These are phyloP conservation scores for Catostylus mosaicus DNA, from an alignment of 30 jellyfish, hydroid and myxozoan genomes.

Conservation along the genomic window DNA sequence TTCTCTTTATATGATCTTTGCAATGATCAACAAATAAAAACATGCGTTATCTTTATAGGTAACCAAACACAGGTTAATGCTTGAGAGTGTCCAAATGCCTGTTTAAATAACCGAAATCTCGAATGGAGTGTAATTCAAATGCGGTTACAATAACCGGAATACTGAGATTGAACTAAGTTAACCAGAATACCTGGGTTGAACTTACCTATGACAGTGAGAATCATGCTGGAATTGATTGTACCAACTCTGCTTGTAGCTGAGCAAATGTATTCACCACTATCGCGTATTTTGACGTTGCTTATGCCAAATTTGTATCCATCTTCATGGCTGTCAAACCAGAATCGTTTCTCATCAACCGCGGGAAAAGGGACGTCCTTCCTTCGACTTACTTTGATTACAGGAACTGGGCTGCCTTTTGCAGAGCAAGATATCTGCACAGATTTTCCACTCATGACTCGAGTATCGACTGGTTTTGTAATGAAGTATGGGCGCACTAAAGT, in stretches of 20 bases:
- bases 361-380: constrained; percentile 69
- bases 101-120: no score
- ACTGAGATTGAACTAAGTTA: background rate
- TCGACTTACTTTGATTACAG: constrained; percentile 69
- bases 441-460: constrained; percentile 80
- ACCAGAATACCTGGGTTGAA: background rate
- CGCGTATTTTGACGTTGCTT: constrained; percentile 81
- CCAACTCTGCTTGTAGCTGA: constrained; percentile 89
- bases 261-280: constrained; percentile 92
- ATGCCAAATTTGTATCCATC: constrained; percentile 80
- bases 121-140: no score
- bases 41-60: no score
- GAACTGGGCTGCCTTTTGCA: constrained; percentile 95
- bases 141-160: background rate
- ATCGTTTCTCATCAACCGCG: constrained; percentile 89
- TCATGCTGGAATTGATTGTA: constrained; percentile 73
- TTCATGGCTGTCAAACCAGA: constrained; percentile 56
- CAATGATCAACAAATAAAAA: no score
- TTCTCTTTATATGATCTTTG: no score
- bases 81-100: no score
- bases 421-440: constrained; percentile 90
- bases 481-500: constrained; percentile 71
- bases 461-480: constrained; percentile 65
- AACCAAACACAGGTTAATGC: no score
- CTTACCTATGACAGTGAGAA: constrained; percentile 85